Conservation (phyloP, 2,888 invertebrate species). For the Podabrus alpinus region DNA sequence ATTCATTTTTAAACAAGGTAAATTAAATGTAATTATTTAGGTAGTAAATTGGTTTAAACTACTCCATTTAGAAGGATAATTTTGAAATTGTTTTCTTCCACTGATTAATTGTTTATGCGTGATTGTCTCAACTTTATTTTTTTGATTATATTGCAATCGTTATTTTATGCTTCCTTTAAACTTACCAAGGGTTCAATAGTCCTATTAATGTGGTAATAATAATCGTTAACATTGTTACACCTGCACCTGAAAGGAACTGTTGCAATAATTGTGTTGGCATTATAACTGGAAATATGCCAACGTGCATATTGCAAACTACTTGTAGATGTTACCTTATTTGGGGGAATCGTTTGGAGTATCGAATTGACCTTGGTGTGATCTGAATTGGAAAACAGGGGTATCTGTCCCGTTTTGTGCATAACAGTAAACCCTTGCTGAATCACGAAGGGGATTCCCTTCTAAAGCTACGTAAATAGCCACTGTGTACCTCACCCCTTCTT, state of each 20-base stretch:
- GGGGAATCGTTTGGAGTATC: not conserved
- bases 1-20: not conserved
- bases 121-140: not conserved
- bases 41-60: not conserved
- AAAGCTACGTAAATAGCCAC: conserved; percentile 36
- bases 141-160: not conserved
- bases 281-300: not conserved
- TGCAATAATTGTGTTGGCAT: not conserved
- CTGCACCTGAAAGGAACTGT: not conserved
- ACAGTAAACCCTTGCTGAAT: conserved; percentile 30
- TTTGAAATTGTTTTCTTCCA: not conserved
- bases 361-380: conserved; percentile 18
- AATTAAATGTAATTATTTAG: not conserved
- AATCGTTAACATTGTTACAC: not conserved
- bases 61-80: not conserved
- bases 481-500: conserved; percentile 35
- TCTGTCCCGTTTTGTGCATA: conserved; percentile 9
- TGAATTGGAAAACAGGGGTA: conserved; percentile 24
- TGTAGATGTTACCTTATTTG: conserved; percentile 1
- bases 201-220: not conserved
- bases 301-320: not conserved
- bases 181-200: not conserved
- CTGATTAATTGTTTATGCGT: not conserved
- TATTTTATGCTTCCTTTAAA: not conserved
- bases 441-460: conserved; percentile 32